These are phyloP conservation scores for Ectropis crepuscularia DNA, from an alignment of 2,888 invertebrate genomes.

Conservation along the genomic window DNA sequence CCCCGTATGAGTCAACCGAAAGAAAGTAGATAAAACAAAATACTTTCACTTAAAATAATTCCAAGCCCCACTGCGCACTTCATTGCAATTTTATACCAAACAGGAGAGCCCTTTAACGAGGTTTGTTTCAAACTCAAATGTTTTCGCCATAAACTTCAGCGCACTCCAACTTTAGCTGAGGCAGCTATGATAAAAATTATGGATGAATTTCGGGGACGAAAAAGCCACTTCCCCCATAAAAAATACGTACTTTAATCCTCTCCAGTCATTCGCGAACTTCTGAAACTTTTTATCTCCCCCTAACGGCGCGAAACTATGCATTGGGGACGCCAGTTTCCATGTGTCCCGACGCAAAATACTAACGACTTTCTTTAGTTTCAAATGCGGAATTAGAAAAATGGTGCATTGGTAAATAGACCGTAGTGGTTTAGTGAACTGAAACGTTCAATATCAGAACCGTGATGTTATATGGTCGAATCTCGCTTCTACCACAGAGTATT, in stretches of 20 bases:
- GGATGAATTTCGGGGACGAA: conserved; percentile 35
- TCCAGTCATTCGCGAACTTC: conserved; percentile 51
- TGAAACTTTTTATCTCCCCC: conserved; percentile 67
- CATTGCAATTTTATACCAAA: conserved; percentile 2
- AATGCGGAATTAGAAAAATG: neutral
- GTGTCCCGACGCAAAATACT: conserved; percentile 48
- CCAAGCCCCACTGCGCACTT: neutral
- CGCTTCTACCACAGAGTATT: too few species aligned
- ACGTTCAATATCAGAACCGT: too few species aligned
- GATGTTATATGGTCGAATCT: too few species aligned
- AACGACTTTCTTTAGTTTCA: conserved; percentile 4
- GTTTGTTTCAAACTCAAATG: conserved; percentile 27
- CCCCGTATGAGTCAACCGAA: too few species aligned
- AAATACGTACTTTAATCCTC: conserved; percentile 52
- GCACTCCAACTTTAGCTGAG: conserved; percentile 32
- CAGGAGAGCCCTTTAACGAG: conserved; percentile 18
- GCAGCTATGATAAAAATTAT: conserved; percentile 39
- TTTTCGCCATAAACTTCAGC: conserved; percentile 27
- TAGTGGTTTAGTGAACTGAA: neutral
- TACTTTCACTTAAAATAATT: neutral
- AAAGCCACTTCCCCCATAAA: conserved; percentile 41
- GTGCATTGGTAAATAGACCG: too few species aligned
- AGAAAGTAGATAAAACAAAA: neutral
- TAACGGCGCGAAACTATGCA: conserved; percentile 71
- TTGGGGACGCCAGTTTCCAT: conserved; percentile 68